Base-by-base conservation (phyloP, 1,140 invertebrate species). In the Phocides pigmalion region DNA sequence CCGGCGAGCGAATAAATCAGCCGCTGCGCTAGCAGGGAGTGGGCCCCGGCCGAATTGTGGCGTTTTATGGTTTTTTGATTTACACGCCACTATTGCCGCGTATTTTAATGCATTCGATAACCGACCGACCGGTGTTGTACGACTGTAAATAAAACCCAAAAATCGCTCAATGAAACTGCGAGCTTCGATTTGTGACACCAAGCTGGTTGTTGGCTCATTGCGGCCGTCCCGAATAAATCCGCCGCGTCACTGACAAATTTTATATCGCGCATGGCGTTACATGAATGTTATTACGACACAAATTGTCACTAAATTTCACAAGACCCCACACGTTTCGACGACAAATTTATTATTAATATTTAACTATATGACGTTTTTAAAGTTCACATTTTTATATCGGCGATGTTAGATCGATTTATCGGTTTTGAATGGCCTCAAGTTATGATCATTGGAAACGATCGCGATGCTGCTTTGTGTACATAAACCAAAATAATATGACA, bases 1-100 rank as follows among this genome's bases (percentile, higher is more conserved):
- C 72, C 77, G 79, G 80, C 65, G 77, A 74, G 72, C 68, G 79
- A 74, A 87, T 90, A 90, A 89, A 90, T 90, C 88, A 89, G 76
- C 64, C 62, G 81, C 70, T 77, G 20, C 71, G 75, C 79, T 79
- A 81, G 76, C 70, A 72, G 80, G 81, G 88, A 90, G 84, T 76
- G 74, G 80, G 82, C 85, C 86, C 66, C 80, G 64, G 61, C 70
- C 76, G 72, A 76, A 81, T 81, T 82, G 81, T 70, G 84, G 76
- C 74, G 67, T 72, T 87, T 87, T 87, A 84, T 82, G 66, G 75
- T 72, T 58, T 74, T 85, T 87, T 86, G 82, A 89, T 89, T 87
- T 86, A 87, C 82, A 82, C 65, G 64, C 74, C 74, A 72, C 76
- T 82, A 77, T 75, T 75, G 80, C 71, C 70, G 69, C 78, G 74